Evolutionary conservation across 1,140 invertebrate genomes (phyloP), one percentile per base, ranked within the genome.

Genomic region (Drosophila arawakana): DNA sequence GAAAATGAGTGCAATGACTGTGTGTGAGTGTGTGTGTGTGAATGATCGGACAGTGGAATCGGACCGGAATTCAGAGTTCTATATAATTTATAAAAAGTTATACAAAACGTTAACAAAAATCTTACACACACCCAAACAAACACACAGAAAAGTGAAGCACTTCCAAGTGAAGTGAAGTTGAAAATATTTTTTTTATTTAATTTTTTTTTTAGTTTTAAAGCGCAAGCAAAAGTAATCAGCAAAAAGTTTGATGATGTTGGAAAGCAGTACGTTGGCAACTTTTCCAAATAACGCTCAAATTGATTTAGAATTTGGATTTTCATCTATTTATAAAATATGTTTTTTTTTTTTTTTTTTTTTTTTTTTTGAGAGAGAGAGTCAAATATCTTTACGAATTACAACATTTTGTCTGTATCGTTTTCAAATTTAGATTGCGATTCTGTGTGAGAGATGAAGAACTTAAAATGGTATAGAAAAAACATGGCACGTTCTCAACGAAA

Each of bases 251-350:
- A 67, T 67, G 63, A 43, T 66, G 9, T 68, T 52, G 21, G 44
- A 65, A 66, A 54, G 67, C 60, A 62, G 63, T 66, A 78, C 34
- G 70, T 55, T 70, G 65, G 78, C 74, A 88, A 83, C 84, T 89
- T 76, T 81, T 81, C 83, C 74, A 84, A 89, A 83, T 78, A 89
- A 78, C 80, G 84, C 84, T 88, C 74, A 46, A 75, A 47, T 41
- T 39, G 58, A 50, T 55, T 61, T 34, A 46, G 37, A 65, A 57
- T 69, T 37, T 54, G 9, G 25, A 39, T 44, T 50, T 18, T 50
- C 10, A 18, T 3, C n/a, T 50, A 5, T 49, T 49, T 10, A 15
- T 46, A 7, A 39, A 3, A 30, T 47, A 46, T 57, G 57, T 7
- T 62, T 46, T 60, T 46, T 46, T 75, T 80, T 55, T 55, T 74